Percentiles rank a stretch among this genome's conserved stretches.
Evolutionary conservation across 2,888 invertebrate genomes (phyloP).

Genomic region (Cloeon dipterum): DNA sequence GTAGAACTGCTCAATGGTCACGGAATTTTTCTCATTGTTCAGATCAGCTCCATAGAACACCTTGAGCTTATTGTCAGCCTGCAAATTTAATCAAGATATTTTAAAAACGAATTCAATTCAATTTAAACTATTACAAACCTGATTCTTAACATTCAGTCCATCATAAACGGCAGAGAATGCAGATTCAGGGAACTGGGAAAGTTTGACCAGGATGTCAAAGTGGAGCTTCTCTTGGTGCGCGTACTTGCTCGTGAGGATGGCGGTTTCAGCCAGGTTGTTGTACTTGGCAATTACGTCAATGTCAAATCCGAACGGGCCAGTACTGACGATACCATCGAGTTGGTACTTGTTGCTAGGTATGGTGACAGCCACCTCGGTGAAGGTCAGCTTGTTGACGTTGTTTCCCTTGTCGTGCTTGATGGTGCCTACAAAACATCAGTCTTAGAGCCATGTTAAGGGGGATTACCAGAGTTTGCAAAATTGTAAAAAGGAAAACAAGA

Average conservation of each 20-base stretch:
- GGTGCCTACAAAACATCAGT: too few species aligned
- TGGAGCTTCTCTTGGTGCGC: slow-evolving; percentile 20
- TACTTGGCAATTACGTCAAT: neutral
- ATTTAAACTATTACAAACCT: neutral
- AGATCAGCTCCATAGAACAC: slow-evolving; percentile 37
- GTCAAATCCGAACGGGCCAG: neutral
- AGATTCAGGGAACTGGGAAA: slow-evolving; percentile 30
- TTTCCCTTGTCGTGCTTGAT: slow-evolving; percentile 25
- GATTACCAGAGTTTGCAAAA: too few species aligned
- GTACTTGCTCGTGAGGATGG: slow-evolving; percentile 23
- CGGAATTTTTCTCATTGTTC: slow-evolving; percentile 26
- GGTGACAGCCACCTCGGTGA: neutral
- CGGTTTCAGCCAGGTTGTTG: slow-evolving; percentile 3
- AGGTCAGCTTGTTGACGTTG: slow-evolving; percentile 21
- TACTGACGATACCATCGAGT: neutral
- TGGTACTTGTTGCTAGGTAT: neutral
- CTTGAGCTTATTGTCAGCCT: slow-evolving; percentile 24
- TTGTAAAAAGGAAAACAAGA: too few species aligned
- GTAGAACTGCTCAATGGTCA: slow-evolving; percentile 23
- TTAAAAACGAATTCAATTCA: neutral
- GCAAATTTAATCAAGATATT: slow-evolving; percentile 4
- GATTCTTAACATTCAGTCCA: slow-evolving; percentile 16
- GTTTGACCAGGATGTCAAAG: slow-evolving; percentile 25
- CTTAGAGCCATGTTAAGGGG: too few species aligned
- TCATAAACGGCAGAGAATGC: slow-evolving; percentile 37